Conservation (phyloP, 2,113 vertebrate species). For the Saccopteryx leptura region DNA sequence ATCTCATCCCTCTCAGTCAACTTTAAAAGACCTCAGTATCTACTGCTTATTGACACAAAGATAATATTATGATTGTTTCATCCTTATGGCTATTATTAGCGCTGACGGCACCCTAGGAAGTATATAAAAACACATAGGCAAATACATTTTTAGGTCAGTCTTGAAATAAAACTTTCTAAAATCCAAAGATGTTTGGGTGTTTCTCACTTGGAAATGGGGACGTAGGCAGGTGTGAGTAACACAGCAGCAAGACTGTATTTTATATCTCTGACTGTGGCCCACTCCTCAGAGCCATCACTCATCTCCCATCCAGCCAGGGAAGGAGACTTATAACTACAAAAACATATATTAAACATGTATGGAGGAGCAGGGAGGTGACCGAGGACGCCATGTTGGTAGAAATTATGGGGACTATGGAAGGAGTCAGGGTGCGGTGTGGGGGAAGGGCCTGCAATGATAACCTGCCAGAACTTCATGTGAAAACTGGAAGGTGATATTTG, state of each 20-base stretch:
- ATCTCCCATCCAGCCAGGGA: background rate
- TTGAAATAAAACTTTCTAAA: slow-evolving; percentile 66
- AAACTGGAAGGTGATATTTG: background rate
- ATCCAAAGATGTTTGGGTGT: background rate
- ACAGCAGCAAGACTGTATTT: background rate
- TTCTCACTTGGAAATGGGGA: slow-evolving; percentile 36
- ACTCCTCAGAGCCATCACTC: background rate
- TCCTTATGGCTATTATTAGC: background rate
- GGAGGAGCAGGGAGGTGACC: background rate
- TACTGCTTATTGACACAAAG: background rate
- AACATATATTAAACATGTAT: background rate
- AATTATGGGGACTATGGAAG: background rate
- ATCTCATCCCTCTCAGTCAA: background rate
- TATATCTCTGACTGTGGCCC: background rate
- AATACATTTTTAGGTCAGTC: slow-evolving; percentile 31
- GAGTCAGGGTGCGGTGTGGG: background rate
- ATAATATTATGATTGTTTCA: background rate
- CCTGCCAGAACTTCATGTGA: background rate
- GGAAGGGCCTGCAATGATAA: background rate
- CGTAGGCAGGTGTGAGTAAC: background rate
- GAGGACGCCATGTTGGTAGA: background rate
- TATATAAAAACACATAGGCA: slow-evolving; percentile 14
- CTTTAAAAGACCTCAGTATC: slow-evolving; percentile 1
- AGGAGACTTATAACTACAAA: background rate
- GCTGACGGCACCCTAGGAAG: background rate